These are phyloP conservation scores for Dendroctonus ponderosae DNA, from an alignment of 1,140 invertebrate species.

Conservation along the genomic window DNA sequence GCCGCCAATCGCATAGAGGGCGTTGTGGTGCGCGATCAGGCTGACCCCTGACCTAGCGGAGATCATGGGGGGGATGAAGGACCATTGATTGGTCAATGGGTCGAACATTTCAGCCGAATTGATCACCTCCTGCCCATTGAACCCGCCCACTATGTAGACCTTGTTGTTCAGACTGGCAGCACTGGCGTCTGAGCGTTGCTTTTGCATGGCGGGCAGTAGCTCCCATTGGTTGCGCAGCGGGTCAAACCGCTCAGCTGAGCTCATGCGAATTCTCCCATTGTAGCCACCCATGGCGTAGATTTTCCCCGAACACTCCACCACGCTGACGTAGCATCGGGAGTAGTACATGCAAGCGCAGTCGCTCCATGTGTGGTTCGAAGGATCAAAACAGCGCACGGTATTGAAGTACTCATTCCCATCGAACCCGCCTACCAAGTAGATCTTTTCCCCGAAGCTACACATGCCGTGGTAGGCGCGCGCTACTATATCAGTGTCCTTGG, in stretches of 20 bases:
- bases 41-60: constrained; percentile 70
- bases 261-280: constrained; percentile 77
- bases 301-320: constrained; percentile 65
- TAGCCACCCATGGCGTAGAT: constrained; percentile 88
- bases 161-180: constrained; percentile 61
- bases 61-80: constrained; percentile 68
- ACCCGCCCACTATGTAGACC: constrained; percentile 74
- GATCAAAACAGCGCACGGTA: constrained; percentile 66
- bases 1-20: constrained; percentile 67
- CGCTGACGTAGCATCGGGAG: constrained; percentile 73
- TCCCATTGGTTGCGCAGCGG: constrained; percentile 78
- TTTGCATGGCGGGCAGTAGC: constrained; percentile 76
- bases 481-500: constrained; percentile 59
- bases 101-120: constrained; percentile 66
- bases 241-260: constrained; percentile 70
- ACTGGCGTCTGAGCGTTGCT: constrained; percentile 77
- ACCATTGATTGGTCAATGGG: constrained; percentile 67
- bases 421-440: constrained; percentile 63
- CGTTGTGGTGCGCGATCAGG: constrained; percentile 61
- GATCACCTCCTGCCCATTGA: constrained; percentile 69
- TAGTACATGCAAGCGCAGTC: constrained; percentile 74
- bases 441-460: constrained; percentile 63
- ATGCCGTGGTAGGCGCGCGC: constrained; percentile 75
- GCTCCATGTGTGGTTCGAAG: constrained; percentile 61
- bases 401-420: constrained; percentile 73